Base-by-base conservation (phyloP, 1,140 invertebrate genomes). In the Drosophila malerkotliana region DNA sequence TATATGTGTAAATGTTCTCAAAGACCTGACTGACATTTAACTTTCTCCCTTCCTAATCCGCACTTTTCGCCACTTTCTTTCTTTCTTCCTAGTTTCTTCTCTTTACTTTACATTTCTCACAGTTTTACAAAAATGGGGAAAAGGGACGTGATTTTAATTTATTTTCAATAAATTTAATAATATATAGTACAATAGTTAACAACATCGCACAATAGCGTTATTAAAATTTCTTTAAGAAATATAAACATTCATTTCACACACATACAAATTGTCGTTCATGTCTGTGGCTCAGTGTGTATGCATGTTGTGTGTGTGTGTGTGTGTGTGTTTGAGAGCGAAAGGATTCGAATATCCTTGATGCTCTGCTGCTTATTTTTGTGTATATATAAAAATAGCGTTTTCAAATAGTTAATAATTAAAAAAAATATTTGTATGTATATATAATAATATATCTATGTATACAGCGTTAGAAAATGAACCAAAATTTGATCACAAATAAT, bases 221-320 rank as follows among this genome's bases (percentile, higher is more conserved):
- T 91, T 91, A 87, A 90, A 91, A 91, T 91, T 91, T 91, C 89
- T 91, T 91, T 91, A 91, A 91, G 90, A 91, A 91, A 91, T 91
- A 91, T 90, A 90, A 88, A 89, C 85, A 84, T 89, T 80, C 66
- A 85, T 85, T 69, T 67, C 85, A 80, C 80, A 77, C 82, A 87
- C 77, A 88, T 87, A 79, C 84, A 75, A 84, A 79, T 79, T 67
- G 88, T 77, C 75, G 39, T 72, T 78, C 74, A 60, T 78, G 69
- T 71, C 64, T 67, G 73, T 63, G 63, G 48, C 63, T 73, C 44
- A 37, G 54, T 60, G 55, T 69, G 64, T 64, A 15, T 51, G 62
- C 39, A 30, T 52, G 53, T 44, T 37, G 34, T 37, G 6, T 28
- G 26, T 28, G 49, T 62, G 34, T 72, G 66, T 59, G 34, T 69